Evolutionary conservation across 2,888 invertebrate species (phyloP), one percentile per base, ranked within the genome.

Genomic region (Nasonia oneida): DNA sequence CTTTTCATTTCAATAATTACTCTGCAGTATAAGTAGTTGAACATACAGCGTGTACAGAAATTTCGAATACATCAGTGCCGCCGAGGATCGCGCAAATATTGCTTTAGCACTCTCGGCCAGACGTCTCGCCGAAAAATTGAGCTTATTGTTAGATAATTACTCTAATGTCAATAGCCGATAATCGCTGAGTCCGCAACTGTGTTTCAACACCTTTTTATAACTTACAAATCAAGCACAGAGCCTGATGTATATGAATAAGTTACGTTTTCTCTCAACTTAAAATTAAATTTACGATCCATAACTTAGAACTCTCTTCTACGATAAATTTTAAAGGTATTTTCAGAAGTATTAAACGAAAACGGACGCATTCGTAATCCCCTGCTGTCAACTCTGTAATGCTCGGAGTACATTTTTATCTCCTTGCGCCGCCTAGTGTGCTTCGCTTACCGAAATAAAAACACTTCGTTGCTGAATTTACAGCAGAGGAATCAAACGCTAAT

Each of bases 91-190:
- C 57, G 67, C 23, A 73, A 73, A 73, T 29, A 73, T 23, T 47
- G 23, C 23, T 23, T 42, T 73, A 47, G 1, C 8, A 5, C 12
- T 29, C 23, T 29, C 29, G 1, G 29, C 29, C 23, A 47, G 47
- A 73, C 73, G 42, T 42, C 42, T 42, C 73, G 73, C n/a, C 73
- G 10, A 47, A 73, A 73, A 23, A 47, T 73, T 3, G n/a, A 4
- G 73, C 47, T 73, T 12, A 5, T 10, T 61, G 18, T 47, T 71
- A 39, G 10, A 71, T 39, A 47, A 42, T 73, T 73, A 47, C 23
- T n/a, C 47, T 42, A 73, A 47, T 73, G 73, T 23, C 42, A 42
- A 73, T 23, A 73, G 14, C 2, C 47, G 23, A 73, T 12, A 23
- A 47, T 47, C 73, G n/a, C 47, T 6, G 14, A n/a, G 39, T n/a